Base-by-base conservation (phyloP, 2,797 vertebrate species). In the Rhinoraja longicauda region DNA sequence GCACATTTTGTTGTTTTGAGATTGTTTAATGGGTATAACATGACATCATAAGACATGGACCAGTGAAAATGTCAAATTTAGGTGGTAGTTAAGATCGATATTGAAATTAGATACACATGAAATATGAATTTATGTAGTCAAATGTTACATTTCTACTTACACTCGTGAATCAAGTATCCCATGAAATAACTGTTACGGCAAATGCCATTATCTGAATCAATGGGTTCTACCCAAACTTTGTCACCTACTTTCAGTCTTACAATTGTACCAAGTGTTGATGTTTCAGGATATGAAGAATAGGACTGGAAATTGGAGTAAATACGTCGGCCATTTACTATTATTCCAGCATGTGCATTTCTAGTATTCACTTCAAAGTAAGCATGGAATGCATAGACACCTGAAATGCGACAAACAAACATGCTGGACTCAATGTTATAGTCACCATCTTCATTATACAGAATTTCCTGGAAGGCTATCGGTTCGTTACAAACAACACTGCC, bases 321-420 rank as follows among this genome's bases (percentile, higher is more conserved):
- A 26, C 13, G 26, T 70, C 6, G 64, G 26, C 67, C 90, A 91
- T 91, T 91, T 73, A 91, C 32, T 0, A 73, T 29, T 21, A 91
- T 13, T 73, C 70, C 36, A 9, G 72, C 29, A 5, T 72, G 90
- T 29, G 90, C 90, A 53, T 39, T 73, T 91, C 39, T 72, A 45
- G 36, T 91, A 72, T 91, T 72, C 67, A 91, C 90, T 73, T 91
- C 90, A 73, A 26, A 73, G 21, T 45, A 73, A 72, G 64, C 64
- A 1, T 91, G 36, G 70, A 91, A 91, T 36, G 90, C 90, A 91
- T 91, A 91, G 21, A 91, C 90, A 15, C 90, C 90, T 39, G 12
- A 7, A 53, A 73, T 15, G 8, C 36, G 64, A 21, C 64, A 70
- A 26, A 12, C 6, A 26, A 91, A 91, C 1, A 3, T 73, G 32